Evolutionary conservation across 37 sponge, comb jelly and placozoan species (phyloP), one percentile per base, ranked within the genome.

Genomic region (Dysidea cf. avara): DNA sequence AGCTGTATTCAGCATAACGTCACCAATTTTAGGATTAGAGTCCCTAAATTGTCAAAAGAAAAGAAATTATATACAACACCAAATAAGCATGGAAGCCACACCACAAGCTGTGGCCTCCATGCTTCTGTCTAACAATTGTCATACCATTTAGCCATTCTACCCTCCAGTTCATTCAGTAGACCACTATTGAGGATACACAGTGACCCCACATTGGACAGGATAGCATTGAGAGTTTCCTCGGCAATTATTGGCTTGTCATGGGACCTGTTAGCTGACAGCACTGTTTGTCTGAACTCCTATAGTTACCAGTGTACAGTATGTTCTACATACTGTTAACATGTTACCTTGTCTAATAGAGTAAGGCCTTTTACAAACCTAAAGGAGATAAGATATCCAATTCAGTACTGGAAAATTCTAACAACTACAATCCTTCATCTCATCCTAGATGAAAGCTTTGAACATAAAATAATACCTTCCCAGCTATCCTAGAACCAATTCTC

Each of bases 351-450:
- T 14, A 90, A 29, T 7, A 90, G 82, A 2, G 32, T 55, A 57
- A 90, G 75, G 1, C 92, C 76, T 52, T 77, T 76, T 39, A 90
- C 92, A 68, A 72, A 90, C 59, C 90, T 89, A 28, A 1, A 49
- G 17, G n/a, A n/a, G n/a, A n/a, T n/a, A n/a, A n/a, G n/a, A n/a
- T n/a, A n/a, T n/a, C n/a, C n/a, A n/a, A n/a, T n/a, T n/a, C n/a
- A n/a, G n/a, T n/a, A n/a, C n/a, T n/a, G n/a, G n/a, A n/a, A 31
- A 9, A 68, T 9, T 9, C 14, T 47, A 28, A 68, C 20, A 21
- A 20, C 11, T 22, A 12, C 20, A 11, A 13, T 22, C 13, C 66
- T 31, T 64, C 13, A 36, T n/a, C 12, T 11, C 7, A 7, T 14
- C 65, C 38, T 57, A 57, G 22, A 20, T 20, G 9, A 57, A 18